Evolutionary conservation across 2,888 invertebrate species (phyloP).

Genomic region (Aleiodes alternator): DNA sequence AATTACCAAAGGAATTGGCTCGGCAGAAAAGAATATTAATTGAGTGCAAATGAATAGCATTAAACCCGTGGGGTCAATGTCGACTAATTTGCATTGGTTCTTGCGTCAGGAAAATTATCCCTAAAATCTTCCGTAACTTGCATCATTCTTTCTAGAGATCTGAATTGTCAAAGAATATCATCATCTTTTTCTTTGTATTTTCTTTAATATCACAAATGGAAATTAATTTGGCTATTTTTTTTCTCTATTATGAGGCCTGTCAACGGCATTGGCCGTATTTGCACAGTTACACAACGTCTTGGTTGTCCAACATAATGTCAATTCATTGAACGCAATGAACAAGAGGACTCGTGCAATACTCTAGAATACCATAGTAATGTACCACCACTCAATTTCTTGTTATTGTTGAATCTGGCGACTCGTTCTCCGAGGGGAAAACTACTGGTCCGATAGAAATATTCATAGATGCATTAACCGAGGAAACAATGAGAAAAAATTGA

Average conservation of each 20-base stretch:
- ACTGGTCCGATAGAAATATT: not conserved
- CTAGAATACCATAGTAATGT: slow-evolving; percentile 1
- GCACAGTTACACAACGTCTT: slow-evolving; percentile 36
- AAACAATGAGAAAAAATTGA: too few species aligned
- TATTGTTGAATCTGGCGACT: slow-evolving; percentile 27
- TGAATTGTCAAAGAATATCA: not conserved
- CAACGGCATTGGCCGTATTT: slow-evolving; percentile 41
- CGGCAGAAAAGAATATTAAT: not conserved
- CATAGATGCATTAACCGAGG: too few species aligned
- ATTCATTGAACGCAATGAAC: slow-evolving; percentile 45
- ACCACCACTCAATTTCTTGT: not conserved
- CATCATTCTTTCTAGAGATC: too few species aligned
- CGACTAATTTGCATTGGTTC: not conserved
- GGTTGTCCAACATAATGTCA: slow-evolving; percentile 28
- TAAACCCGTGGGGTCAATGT: not conserved
- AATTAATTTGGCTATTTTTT: slow-evolving; percentile 6
- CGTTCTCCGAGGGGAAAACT: slow-evolving; percentile 4
- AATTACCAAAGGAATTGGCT: not conserved
- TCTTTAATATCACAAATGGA: not conserved
- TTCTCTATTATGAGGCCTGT: slow-evolving; percentile 34
- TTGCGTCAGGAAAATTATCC: not conserved
- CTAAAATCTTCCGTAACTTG: too few species aligned
- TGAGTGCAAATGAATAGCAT: not conserved
- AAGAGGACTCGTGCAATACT: slow-evolving; percentile 16
- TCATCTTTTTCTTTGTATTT: not conserved